phyloP scores from a whole-genome alignment of 2,888 invertebrate species.

The Chrysomela aeneicollis region DNA sequence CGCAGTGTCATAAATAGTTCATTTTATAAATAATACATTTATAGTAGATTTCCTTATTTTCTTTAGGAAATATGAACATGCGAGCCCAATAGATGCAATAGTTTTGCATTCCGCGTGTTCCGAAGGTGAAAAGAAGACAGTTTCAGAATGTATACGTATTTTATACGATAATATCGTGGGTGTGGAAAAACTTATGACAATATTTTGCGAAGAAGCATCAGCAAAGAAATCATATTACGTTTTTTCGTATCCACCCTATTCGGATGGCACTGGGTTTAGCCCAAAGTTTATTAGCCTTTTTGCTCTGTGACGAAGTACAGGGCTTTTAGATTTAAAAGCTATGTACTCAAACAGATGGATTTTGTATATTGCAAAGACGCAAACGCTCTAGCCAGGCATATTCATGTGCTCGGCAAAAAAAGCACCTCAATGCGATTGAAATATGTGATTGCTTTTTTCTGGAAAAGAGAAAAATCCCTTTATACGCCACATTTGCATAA shows the following conservation, averaged over 20 bases:
- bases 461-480: neutral
- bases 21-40: neutral
- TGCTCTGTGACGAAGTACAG: conserved; percentile 10
- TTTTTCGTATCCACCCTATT: no score
- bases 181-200: no score
- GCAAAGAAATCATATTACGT: no score
- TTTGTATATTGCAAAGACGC: conserved; percentile 16
- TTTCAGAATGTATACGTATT: no score
- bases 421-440: neutral
- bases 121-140: no score
- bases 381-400: conserved; percentile 5
- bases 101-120: no score
- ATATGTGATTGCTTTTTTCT: neutral
- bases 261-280: conserved; percentile 4
- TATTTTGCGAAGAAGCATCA: no score
- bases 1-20: no score
- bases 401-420: neutral
- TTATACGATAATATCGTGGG: no score
- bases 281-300: conserved; percentile 15
- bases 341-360: conserved; percentile 9
- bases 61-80: no score
- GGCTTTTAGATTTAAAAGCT: conserved; percentile 29
- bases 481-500: neutral
- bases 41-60: neutral
- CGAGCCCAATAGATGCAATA: no score